Conservation (phyloP, 2,113 vertebrate genomes). For the Dissostichus mawsoni region DNA sequence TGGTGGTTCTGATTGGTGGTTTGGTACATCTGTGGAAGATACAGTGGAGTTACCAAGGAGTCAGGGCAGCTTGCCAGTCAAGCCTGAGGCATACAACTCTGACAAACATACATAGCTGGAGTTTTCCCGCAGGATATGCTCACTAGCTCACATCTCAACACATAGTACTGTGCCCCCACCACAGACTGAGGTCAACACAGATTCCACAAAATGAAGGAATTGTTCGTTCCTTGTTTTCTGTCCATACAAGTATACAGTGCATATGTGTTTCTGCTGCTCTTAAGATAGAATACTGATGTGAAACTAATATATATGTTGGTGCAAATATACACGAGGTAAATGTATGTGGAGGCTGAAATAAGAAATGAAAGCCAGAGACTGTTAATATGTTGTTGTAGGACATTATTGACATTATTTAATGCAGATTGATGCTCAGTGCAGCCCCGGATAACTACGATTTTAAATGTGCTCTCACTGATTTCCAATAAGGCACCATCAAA, state of each 20-base stretch:
- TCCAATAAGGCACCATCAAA: constrained; percentile 24
- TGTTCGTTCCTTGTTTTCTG: constrained; percentile 71
- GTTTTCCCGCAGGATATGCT: constrained; percentile 62
- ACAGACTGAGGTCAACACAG: constrained; percentile 72
- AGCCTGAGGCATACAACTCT: constrained; percentile 69
- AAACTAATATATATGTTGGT: constrained; percentile 60
- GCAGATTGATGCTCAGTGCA: constrained; percentile 42
- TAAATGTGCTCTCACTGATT: constrained; percentile 10
- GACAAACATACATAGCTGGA: constrained; percentile 64
- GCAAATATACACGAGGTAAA: constrained; percentile 57
- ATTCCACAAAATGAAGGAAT: constrained; percentile 72
- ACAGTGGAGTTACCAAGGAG: constrained; percentile 82
- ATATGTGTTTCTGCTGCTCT: constrained; percentile 69
- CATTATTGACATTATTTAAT: constrained; percentile 40
- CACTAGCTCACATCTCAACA: constrained; percentile 78
- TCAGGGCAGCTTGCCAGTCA: constrained; percentile 80
- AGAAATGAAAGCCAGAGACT: constrained; percentile 32
- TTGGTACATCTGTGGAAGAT: constrained; percentile 86
- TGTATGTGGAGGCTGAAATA: constrained; percentile 43
- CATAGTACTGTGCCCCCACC: constrained; percentile 76
- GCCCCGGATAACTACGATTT: constrained; percentile 6
- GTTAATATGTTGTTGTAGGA: constrained; percentile 32
- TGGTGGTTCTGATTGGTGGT: constrained; percentile 78
- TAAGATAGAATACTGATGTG: constrained; percentile 64
- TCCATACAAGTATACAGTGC: constrained; percentile 66